phyloP scores from a whole-genome alignment of 2,888 invertebrate genomes.

The Ennomos erosarius region DNA sequence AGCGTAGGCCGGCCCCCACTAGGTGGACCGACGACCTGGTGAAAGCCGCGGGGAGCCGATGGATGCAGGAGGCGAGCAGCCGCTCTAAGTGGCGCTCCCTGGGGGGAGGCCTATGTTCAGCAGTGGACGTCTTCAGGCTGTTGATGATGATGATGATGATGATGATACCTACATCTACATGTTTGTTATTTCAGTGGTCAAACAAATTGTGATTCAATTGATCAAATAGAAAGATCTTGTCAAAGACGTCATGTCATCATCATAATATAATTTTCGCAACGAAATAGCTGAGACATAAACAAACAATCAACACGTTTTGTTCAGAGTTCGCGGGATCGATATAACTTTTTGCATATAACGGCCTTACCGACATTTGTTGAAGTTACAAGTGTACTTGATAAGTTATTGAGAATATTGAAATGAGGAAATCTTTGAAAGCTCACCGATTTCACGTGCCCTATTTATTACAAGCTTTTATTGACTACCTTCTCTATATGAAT shows the following conservation, averaged over 20 bases:
- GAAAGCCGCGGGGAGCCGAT: too few relatives aligned
- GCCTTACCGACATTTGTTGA: conserved; percentile 54
- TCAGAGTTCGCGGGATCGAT: conserved; percentile 46
- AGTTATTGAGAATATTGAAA: conserved; percentile 54
- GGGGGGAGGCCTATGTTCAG: too few relatives aligned
- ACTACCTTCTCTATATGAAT: conserved; percentile 2
- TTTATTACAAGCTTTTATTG: too few relatives aligned
- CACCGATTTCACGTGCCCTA: conserved; percentile 29
- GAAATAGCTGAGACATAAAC: conserved; percentile 18
- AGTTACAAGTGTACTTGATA: conserved; percentile 56
- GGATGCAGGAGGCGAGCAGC: too few relatives aligned
- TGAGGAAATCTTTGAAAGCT: conserved; percentile 41
- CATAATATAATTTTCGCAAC: conserved; percentile 1
- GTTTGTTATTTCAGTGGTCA: too few relatives aligned
- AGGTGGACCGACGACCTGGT: too few relatives aligned
- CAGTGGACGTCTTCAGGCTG: too few relatives aligned
- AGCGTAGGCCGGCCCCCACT: too few relatives aligned
- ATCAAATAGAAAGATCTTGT: conserved; percentile 1
- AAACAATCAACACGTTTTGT: conserved; percentile 44
- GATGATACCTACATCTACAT: too few relatives aligned
- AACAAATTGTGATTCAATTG: neutral
- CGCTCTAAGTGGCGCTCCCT: too few relatives aligned
- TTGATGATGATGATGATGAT: too few relatives aligned
- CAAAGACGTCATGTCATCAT: conserved; percentile 13
- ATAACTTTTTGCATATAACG: conserved; percentile 65